A percentile compares a stretch with the other conserved stretches of the same genome.
These are phyloP conservation scores for Acrocephalus scirpaceus DNA, from an alignment of 2,797 vertebrate genomes.

Conservation along the genomic window DNA sequence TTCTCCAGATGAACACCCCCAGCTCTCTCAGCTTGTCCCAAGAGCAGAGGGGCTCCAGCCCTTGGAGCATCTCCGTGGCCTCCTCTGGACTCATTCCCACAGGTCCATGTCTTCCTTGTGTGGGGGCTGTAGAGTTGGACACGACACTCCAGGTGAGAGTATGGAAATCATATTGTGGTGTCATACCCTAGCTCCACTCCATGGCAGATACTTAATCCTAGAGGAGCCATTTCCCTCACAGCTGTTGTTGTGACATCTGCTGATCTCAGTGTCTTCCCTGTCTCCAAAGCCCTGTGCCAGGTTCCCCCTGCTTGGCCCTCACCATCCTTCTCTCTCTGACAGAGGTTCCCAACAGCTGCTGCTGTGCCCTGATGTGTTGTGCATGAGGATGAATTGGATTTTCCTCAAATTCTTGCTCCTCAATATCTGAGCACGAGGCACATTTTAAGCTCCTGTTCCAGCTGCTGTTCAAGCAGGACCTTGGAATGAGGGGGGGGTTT, in stretches of 20 bases:
- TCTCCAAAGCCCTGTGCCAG: neutral
- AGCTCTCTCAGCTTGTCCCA: neutral
- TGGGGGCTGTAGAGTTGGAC: neutral
- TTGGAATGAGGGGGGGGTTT: neutral
- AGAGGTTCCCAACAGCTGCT: neutral
- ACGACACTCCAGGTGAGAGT: neutral
- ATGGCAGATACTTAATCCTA: neutral
- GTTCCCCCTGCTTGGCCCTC: neutral
- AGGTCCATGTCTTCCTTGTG: neutral
- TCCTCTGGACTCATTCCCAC: neutral
- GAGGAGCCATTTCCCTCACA: neutral
- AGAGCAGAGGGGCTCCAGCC: neutral
- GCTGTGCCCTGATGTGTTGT: neutral
- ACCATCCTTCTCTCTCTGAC: fast-evolving
- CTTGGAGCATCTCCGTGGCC: fast-evolving
- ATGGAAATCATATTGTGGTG: neutral
- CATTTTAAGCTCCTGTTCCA: neutral
- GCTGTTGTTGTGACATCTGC: neutral
- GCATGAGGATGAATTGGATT: neutral
- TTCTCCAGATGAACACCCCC: neutral
- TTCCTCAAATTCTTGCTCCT: neutral
- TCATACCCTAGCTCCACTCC: neutral
- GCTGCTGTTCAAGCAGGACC: neutral
- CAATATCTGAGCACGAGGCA: neutral
- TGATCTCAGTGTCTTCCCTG: neutral